Base-by-base conservation (phyloP, 2,888 invertebrate species). In the Pterostichus madidus region DNA sequence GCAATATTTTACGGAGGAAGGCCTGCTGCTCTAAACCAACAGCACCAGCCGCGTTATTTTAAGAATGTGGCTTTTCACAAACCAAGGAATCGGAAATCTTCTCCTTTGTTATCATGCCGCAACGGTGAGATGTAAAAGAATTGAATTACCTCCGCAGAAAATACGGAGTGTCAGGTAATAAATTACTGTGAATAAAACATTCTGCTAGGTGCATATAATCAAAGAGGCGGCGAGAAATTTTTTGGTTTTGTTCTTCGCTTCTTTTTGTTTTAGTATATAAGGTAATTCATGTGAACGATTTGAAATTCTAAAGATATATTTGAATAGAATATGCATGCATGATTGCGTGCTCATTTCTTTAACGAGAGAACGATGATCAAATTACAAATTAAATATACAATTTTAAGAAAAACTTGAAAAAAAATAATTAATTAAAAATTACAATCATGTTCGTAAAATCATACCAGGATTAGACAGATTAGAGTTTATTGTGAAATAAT, bases 21-120 rank as follows among this genome's bases (percentile, higher is more conserved):
- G 10, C 15, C 17, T 17, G 56, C 56, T 56, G 56, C 17, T 56
- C 13, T 56, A 49, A 49, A 59, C 31, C 59, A n/a, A 5, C 13
- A 11, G 68, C 10, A 71, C 5, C n/a, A 17, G 68, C 15, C 4
- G 68, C 44, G 68, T 44, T 71, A 71, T 71, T 71, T 44, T 44
- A 71, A 71, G 64, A 56, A 64, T 61, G 61, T 61, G 61, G 61
- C 24, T 64, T 35, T 64, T 35, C 64, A 35, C 39, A 64, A 64
- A 64, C 35, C 68, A 10, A 15, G 68, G 17, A 13, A 11, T 71
- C 68, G 64, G 64, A 64, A 64, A 64, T 31, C 64, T 32, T 5
- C 6, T 39, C 53, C 17, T 64, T 64, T 64, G 64, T 64, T 64
- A 64, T 64, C 64, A 64, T 32, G 35, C 13, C 32, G 5, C 2